Evolutionary conservation across 2,113 vertebrate species (phyloP).

Genomic region (Trematomus loennbergii): DNA sequence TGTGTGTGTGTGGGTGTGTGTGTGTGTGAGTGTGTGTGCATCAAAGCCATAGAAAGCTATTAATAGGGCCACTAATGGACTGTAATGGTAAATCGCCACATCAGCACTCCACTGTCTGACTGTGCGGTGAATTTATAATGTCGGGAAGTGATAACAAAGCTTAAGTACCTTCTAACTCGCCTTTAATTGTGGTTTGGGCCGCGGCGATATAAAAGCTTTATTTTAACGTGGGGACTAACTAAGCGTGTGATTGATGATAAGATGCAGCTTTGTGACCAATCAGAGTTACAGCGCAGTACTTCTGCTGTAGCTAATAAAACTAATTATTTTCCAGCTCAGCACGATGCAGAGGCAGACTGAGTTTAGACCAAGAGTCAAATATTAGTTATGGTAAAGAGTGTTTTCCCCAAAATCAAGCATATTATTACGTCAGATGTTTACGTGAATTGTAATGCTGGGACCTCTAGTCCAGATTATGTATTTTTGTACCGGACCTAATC

Average conservation of each 20-base stretch:
- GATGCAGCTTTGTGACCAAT: conserved; percentile 17
- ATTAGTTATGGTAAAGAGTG: too few species aligned
- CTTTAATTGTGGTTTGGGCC: conserved; percentile 69
- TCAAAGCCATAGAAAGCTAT: conserved; percentile 70
- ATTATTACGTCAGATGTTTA: too few species aligned
- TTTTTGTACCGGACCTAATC: too few species aligned
- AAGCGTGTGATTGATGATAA: conserved; percentile 29
- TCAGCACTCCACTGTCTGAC: conserved; percentile 73
- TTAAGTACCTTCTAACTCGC: conserved; percentile 63
- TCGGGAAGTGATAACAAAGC: conserved; percentile 65
- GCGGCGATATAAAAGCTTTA: conserved; percentile 49
- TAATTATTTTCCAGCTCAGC: neutral
- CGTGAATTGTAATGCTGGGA: too few species aligned
- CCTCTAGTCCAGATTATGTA: too few species aligned
- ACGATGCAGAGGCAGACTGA: too few species aligned
- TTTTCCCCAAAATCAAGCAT: too few species aligned
- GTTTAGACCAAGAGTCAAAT: too few species aligned
- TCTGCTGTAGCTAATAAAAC: neutral
- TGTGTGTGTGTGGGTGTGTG: conserved; percentile 34
- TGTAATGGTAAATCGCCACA: conserved; percentile 71
- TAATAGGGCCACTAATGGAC: conserved; percentile 76
- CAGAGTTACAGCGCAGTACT: neutral
- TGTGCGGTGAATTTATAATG: conserved; percentile 75
- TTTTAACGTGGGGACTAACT: conserved; percentile 45
- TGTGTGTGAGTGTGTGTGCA: conserved; percentile 51